Conservation (phyloP, 2,797 vertebrate genomes). For the Cuculus canorus region DNA sequence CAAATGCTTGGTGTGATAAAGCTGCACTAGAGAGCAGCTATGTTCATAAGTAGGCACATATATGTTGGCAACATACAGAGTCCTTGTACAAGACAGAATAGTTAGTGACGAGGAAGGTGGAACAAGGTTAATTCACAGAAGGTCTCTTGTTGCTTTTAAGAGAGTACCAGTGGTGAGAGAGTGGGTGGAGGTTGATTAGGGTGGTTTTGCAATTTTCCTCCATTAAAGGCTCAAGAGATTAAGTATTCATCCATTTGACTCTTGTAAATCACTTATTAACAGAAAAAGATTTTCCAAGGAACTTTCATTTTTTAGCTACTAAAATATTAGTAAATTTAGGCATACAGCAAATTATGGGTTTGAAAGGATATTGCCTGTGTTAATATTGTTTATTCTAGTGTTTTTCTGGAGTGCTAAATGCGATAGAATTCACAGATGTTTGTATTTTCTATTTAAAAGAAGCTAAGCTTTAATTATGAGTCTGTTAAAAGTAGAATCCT, state of each 20-base stretch:
- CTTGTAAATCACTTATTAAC: constrained; percentile 70
- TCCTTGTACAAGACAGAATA: background rate
- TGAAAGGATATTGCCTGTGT: constrained; percentile 8
- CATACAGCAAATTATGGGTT: constrained; percentile 32
- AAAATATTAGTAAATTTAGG: constrained; percentile 70
- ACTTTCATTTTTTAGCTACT: constrained; percentile 70
- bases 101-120: background rate
- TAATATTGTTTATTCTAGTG: constrained; percentile 20
- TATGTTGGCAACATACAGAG: background rate
- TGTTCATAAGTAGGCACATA: fast-evolving
- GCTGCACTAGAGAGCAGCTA: background rate
- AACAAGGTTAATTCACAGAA: background rate
- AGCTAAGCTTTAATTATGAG: constrained; percentile 76
- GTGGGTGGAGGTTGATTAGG: background rate
- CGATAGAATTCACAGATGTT: constrained; percentile 57
- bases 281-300: constrained; percentile 74
- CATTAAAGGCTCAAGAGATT: constrained; percentile 74
- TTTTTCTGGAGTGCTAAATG: constrained; percentile 70
- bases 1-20: background rate
- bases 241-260: constrained; percentile 29
- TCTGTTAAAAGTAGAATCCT: constrained; percentile 72
- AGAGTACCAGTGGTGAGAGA: background rate
- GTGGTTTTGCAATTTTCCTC: background rate
- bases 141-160: background rate
- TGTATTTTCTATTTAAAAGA: constrained; percentile 74